Evolutionary conservation across 1,140 invertebrate genomes (phyloP), one percentile per base, ranked within the genome.

Genomic region (Drosophila teissieri): DNA sequence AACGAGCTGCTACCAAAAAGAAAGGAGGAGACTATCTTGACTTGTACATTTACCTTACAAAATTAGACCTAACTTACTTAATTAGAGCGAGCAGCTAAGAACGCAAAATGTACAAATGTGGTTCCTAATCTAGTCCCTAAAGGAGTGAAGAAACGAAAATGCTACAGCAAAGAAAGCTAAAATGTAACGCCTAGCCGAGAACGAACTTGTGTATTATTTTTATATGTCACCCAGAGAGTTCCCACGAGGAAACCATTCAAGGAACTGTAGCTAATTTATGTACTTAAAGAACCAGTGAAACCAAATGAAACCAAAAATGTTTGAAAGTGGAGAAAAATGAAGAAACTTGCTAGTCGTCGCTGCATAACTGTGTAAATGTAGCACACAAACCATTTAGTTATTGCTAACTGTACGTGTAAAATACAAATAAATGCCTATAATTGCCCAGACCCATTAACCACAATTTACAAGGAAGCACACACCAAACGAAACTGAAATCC

Each of bases 111-210:
- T 90, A 91, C 86, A 90, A 90, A 91, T 90, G 86, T 89, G 85
- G 90, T 91, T 91, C 90, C 90, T 91, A 91, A 90, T 90, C 90
- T 91, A 91, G 90, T 91, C 90, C 83, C 79, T 75, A 82, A 86
- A 83, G 36, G 51, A 64, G 51, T 60, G 36, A 58, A 60, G 24
- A 37, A 58, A 53, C 44, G 8, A 48, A 36, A 65, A 22, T 4
- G 62, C 40, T 34, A 10, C 12, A 56, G 27, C 34, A 34, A 54
- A 51, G 27, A 39, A 34, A 49, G 7, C 12, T 22, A 40, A 77
- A 64, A 60, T 82, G 73, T 78, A 78, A 78, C 81, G 58, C 58
- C 24, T 31, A 62, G 51, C 67, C 73, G 64, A 62, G 42, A 75
- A 79, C 51, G 42, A 79, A 79, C 51, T 61, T 81, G 63, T 75